These are phyloP conservation scores for Acridotheres tristis DNA, from an alignment of 2,797 vertebrate species.

Conservation along the genomic window DNA sequence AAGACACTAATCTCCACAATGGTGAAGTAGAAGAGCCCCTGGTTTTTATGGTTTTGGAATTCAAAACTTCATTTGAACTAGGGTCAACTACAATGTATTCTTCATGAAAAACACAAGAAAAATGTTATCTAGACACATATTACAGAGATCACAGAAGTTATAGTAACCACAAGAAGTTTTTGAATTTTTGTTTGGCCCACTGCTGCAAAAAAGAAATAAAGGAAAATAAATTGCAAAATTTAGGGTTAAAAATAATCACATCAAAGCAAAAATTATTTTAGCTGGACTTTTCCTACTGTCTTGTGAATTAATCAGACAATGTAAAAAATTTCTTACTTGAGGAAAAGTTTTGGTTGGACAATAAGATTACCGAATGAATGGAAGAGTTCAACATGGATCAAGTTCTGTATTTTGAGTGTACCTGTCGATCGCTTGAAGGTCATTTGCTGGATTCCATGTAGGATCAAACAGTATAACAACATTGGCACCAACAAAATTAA, in stretches of 20 bases:
- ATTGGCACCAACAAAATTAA: conserved; percentile 96
- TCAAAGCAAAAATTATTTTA: not conserved
- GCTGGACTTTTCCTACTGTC: not conserved
- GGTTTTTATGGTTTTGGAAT: not conserved
- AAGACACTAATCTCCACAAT: not conserved
- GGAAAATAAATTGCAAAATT: not conserved
- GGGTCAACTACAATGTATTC: not conserved
- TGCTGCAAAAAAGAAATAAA: not conserved
- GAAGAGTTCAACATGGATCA: not conserved
- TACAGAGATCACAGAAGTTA: not conserved
- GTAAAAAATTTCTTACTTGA: not conserved
- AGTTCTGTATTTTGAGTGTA: conserved; percentile 46
- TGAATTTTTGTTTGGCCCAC: not conserved
- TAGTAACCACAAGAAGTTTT: not conserved
- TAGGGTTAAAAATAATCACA: not conserved
- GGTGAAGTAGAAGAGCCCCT: not conserved
- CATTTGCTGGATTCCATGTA: conserved; percentile 98
- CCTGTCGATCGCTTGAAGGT: conserved; percentile 98
- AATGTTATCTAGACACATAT: not conserved
- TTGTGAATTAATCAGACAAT: not conserved
- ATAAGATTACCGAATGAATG: not conserved
- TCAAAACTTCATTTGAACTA: not conserved
- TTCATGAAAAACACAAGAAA: not conserved
- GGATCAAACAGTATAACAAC: conserved; percentile 95
- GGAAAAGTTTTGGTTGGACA: not conserved